Evolutionary conservation across 2,113 vertebrate species (phyloP).

Genomic region (Albula goreensis): DNA sequence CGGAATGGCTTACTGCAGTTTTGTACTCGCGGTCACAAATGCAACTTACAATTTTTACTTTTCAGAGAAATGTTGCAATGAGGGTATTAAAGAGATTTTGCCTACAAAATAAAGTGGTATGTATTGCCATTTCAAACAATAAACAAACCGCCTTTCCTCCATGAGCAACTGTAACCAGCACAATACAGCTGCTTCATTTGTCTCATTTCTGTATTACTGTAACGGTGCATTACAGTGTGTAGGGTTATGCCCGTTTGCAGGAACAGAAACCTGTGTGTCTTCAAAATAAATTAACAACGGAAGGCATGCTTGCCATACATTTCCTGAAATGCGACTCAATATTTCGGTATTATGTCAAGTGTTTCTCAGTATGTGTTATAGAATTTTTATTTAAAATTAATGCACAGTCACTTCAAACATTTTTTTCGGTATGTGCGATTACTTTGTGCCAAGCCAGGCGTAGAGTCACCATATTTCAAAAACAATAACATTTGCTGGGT

Average conservation of each 20-base stretch:
- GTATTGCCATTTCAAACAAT: not conserved
- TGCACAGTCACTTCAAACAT: not conserved
- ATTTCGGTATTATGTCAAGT: not conserved
- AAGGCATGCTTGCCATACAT: not conserved
- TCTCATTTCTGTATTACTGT: not conserved
- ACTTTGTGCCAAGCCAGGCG: not conserved
- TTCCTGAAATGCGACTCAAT: not conserved
- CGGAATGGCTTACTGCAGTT: too few species aligned
- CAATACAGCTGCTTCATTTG: not conserved
- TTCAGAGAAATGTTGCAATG: too few species aligned
- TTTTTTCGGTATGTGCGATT: not conserved
- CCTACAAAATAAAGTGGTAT: too few species aligned
- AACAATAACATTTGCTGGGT: slow-evolving; percentile 33
- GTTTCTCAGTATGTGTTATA: not conserved
- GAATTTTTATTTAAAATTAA: not conserved
- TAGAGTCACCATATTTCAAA: not conserved
- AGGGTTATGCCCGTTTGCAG: not conserved
- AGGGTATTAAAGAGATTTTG: too few species aligned
- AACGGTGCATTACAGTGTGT: not conserved
- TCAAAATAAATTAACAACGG: not conserved
- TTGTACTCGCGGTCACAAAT: too few species aligned
- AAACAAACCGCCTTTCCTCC: not conserved
- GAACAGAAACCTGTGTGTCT: not conserved
- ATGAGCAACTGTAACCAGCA: not conserved
- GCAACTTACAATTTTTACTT: too few species aligned